Evolutionary conservation across 2,113 vertebrate genomes (phyloP).

Genomic region (Sminthopsis crassicaudata): DNA sequence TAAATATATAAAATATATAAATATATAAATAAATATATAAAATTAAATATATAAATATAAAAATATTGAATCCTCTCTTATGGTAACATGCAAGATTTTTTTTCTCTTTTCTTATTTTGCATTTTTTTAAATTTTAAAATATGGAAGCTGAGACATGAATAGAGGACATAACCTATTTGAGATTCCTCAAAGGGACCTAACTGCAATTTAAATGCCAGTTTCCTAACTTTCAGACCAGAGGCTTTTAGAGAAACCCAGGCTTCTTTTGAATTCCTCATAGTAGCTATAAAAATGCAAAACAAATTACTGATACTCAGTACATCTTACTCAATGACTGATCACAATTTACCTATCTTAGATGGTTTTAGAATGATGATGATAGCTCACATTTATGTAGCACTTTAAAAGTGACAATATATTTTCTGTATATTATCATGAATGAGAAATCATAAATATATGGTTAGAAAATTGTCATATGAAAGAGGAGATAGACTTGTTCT

Average conservation of each 20-base stretch:
- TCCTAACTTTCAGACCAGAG: neutral
- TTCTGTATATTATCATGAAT: neutral
- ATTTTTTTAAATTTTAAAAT: too few species aligned
- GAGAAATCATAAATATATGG: neutral
- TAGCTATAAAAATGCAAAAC: constrained; percentile 3
- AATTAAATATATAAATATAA: too few species aligned
- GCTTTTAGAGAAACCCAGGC: neutral
- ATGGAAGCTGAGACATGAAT: neutral
- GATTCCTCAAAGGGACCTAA: neutral
- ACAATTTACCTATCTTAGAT: neutral
- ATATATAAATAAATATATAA: too few species aligned
- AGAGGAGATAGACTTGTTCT: neutral
- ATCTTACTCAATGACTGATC: neutral
- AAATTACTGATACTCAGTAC: neutral
- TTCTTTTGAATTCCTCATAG: neutral
- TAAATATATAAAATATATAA: too few species aligned
- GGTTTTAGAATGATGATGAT: neutral
- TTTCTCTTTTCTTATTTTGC: too few species aligned
- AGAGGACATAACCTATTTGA: neutral
- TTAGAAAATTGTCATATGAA: neutral
- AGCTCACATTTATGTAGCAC: neutral
- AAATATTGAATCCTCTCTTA: too few species aligned
- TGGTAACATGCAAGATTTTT: too few species aligned
- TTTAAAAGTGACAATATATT: neutral
- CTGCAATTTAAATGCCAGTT: neutral